These are phyloP conservation scores for Pteropus alecto DNA, from an alignment of 2,113 vertebrate genomes.

Conservation along the genomic window DNA sequence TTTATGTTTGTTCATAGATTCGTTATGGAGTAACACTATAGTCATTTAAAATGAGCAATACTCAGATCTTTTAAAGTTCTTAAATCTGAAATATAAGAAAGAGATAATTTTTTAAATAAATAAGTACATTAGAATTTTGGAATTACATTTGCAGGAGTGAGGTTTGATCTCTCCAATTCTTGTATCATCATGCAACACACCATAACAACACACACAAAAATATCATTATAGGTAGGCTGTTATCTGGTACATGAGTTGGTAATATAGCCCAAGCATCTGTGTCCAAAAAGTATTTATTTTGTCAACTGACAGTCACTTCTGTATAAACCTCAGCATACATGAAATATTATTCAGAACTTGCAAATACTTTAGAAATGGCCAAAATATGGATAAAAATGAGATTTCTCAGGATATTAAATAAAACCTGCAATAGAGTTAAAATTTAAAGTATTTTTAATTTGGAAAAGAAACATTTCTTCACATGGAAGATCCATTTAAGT, in stretches of 20 bases:
- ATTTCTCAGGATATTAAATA: background rate
- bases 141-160: background rate
- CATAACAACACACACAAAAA: background rate
- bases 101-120: background rate
- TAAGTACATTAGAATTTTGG: background rate
- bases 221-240: background rate
- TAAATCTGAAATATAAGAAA: background rate
- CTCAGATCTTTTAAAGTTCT: background rate
- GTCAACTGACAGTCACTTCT: background rate
- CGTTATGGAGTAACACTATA: background rate
- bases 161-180: background rate
- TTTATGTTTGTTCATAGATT: background rate
- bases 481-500: slow-evolving; percentile 59
- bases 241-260: background rate
- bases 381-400: slow-evolving; percentile 5
- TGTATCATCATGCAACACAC: background rate
- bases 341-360: background rate
- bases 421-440: background rate
- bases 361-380: background rate
- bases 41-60: background rate
- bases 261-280: background rate
- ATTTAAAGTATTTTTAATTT: slow-evolving; percentile 60
- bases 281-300: background rate
- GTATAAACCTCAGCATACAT: background rate
- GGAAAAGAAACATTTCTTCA: slow-evolving; percentile 38